These are phyloP conservation scores for Meda fulgida DNA, from an alignment of 2,797 vertebrate genomes.

Conservation along the genomic window DNA sequence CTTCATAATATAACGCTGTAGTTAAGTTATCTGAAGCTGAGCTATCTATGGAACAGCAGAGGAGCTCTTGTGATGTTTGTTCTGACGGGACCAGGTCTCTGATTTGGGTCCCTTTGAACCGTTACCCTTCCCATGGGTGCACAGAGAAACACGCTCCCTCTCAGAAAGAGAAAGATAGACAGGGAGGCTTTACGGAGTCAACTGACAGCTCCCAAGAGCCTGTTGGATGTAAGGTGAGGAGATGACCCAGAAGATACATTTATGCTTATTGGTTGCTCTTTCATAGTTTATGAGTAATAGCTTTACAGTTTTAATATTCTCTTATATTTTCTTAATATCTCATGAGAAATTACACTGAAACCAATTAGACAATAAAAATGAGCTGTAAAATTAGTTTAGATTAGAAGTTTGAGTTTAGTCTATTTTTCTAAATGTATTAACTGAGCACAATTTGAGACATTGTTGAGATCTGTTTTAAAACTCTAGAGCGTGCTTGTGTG, in stretches of 20 bases:
- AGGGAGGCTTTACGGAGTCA: constrained; percentile 5
- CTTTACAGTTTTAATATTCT: not conserved
- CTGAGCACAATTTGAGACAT: not conserved
- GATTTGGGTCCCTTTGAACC: constrained; percentile 58
- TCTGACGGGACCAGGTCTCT: constrained; percentile 28
- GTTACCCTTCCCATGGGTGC: constrained; percentile 48
- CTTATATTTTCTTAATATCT: not conserved
- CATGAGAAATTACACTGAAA: not conserved
- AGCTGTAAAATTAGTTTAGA: not conserved
- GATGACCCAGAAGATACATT: not conserved
- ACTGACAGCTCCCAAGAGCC: not conserved
- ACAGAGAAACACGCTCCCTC: not conserved
- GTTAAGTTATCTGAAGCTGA: constrained; percentile 1
- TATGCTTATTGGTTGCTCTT: not conserved
- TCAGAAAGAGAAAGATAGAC: not conserved
- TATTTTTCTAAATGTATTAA: too few species aligned
- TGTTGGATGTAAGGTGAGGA: constrained; percentile 3
- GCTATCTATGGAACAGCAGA: constrained; percentile 34
- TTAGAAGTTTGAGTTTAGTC: not conserved
- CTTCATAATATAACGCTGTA: constrained; percentile 13
- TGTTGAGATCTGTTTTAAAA: not conserved
- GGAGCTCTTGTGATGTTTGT: constrained; percentile 1
- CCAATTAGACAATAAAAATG: not conserved
- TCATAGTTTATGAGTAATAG: not conserved
- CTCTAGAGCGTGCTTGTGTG: not conserved